phyloP scores from a whole-genome alignment of 2,797 vertebrate species.

The Melanotaenia boesemani region DNA sequence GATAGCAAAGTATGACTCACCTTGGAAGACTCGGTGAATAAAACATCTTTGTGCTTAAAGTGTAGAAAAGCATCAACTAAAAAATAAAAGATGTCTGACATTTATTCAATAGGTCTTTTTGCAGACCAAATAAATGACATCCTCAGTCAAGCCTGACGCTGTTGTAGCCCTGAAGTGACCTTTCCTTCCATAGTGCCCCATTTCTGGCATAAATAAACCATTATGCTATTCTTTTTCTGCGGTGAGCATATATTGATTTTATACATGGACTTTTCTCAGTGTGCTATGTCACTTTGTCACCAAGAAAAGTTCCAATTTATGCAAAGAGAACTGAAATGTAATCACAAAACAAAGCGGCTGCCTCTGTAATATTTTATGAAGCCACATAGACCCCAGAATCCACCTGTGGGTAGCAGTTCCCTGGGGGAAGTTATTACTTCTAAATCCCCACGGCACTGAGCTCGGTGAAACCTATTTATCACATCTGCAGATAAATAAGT shows the following conservation, averaged over 20 bases:
- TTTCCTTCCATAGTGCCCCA: slow-evolving; percentile 19
- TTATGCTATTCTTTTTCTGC: not conserved
- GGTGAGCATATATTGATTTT: slow-evolving; percentile 14
- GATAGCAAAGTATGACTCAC: slow-evolving; percentile 11
- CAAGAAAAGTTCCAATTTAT: not conserved
- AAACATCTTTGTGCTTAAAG: slow-evolving; percentile 3
- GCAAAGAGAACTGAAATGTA: no score
- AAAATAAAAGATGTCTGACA: slow-evolving; percentile 18
- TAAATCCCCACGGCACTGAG: slow-evolving; percentile 1
- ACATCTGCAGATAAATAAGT: not conserved
- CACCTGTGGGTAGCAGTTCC: not conserved
- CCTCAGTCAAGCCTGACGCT: slow-evolving; percentile 1
- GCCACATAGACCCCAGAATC: not conserved
- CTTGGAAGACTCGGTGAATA: slow-evolving; percentile 8
- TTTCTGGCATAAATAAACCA: slow-evolving; percentile 13
- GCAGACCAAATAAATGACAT: not conserved
- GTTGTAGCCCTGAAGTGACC: slow-evolving; percentile 4
- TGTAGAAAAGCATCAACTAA: slow-evolving; percentile 26
- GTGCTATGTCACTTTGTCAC: not conserved
- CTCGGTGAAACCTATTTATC: not conserved
- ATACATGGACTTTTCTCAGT: not conserved
- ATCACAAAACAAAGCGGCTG: not conserved
- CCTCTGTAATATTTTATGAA: not conserved
- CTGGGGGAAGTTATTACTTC: not conserved
- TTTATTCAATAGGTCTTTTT: slow-evolving; percentile 23